Evolutionary conservation across 2,113 vertebrate species (phyloP), one percentile per base, ranked within the genome.

Genomic region (Phoenicopterus ruber): DNA sequence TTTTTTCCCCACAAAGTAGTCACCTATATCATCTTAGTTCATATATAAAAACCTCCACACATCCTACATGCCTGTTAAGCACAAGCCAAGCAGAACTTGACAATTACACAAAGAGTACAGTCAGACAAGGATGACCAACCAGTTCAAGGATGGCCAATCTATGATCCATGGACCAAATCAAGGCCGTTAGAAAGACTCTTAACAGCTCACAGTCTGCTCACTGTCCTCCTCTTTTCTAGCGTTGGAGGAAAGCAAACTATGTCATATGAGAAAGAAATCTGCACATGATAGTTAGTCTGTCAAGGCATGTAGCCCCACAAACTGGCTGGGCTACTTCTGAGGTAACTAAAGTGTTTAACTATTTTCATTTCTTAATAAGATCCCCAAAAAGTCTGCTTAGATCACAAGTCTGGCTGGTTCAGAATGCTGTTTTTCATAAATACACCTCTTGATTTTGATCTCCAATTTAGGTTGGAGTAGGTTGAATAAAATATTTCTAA

Each of bases 31-130:
- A 15, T 40, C 29, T 38, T 42, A 61, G 17, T 42, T 77, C 36
- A 11, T 36, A 55, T 46, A 57, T 50, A 63, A 66, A 96, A 87
- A 15, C 34, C 62, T 83, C 76, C 77, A 34, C 34, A n/a, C 17
- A 11, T 29, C 52, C 69, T 90, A 74, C 36, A 42, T 36, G 73
- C 32, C 22, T 80, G 28, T 61, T 66, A 83, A 66, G 82, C 73
- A 71, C 78, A 87, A 80, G 40, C 57, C 42, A 86, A 79, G 81
- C 65, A 88, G 38, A 91, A 82, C 59, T 46, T 69, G 66, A 46
- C 61, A 66, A 47, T 84, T 76, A 34, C 50, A 74, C 25, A 44
- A 67, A 63, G n/a, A 74, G 50, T 40, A 49, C 34, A 58, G 44
- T 73, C n/a, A 62, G 72, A 61, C 32, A 80, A 66, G 63, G 52